Conservation (phyloP, 1,140 invertebrate genomes). For the Solen grandis region DNA sequence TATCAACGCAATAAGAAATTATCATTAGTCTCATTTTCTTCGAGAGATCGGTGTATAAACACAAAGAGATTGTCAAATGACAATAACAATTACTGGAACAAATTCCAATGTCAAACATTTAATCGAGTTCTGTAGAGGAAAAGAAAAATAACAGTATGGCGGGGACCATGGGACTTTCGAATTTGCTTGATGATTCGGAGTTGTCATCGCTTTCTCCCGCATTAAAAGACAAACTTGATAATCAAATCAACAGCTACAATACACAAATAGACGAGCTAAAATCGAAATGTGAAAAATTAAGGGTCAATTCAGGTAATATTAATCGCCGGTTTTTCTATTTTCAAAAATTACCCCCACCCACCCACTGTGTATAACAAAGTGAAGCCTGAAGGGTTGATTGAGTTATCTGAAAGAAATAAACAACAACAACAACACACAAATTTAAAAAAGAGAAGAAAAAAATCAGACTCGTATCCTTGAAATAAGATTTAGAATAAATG, state of each 20-base stretch:
- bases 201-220: constrained; percentile 4
- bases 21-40: no score
- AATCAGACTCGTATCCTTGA: no score
- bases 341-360: background rate
- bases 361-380: background rate
- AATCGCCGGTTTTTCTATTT: background rate
- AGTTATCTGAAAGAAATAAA: background rate
- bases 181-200: constrained; percentile 23
- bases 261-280: background rate
- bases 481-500: background rate
- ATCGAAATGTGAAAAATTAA: constrained; percentile 37
- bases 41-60: no score
- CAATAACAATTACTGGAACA: no score
- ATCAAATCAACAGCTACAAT: background rate
- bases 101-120: no score
- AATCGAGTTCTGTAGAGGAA: no score
- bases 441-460: background rate
- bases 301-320: constrained; percentile 46
- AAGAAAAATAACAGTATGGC: no score
- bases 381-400: background rate
- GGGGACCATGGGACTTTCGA: constrained; percentile 34
- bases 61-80: no score
- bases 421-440: background rate
- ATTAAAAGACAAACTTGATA: constrained; percentile 31
- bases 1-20: no score